Evolutionary conservation across 2,797 vertebrate species (phyloP), one percentile per base, ranked within the genome.

Genomic region (Lepus oiostolus): DNA sequence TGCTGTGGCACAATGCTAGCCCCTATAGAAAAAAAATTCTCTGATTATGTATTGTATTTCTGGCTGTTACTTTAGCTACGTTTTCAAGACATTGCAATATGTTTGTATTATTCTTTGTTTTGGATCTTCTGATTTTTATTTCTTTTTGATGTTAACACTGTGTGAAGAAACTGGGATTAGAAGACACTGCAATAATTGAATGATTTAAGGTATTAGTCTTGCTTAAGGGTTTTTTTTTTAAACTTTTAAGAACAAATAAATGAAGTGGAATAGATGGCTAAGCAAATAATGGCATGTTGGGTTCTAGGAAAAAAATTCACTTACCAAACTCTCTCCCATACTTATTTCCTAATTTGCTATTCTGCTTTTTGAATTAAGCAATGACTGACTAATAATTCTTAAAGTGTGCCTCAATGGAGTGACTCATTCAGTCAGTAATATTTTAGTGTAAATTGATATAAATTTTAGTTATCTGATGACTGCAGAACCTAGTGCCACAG

Each of bases 71-170:
- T 88, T 94, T 71, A 22, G 21, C 11, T 58, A 13, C n/a, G 30
- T 81, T 26, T 95, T 95, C 14, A 84, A 93, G n/a, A 62, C 35
- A 70, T 79, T 86, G 86, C 6, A 28, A 32, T 92, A 77, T 93
- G 84, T 14, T 89, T 35, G 93, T 24, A 70, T 91, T 76, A 75
- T 77, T 91, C 26, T 94, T 89, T 91, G 50, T 8, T 81, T 91
- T 81, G 30, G 10, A 28, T 86, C 14, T 42, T 54, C 52, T n/a
- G 32, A 28, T 54, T 54, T 95, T 92, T 71, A 38, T 75, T 87
- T 83, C 17, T 80, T 84, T 92, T 81, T 30, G 28, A 35, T 91
- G 3, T 16, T 7, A 80, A 70, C 26, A 54, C 22, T 72, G 11
- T 86, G 70, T 54, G 77, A 80, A 97, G 60, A 90, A 58, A 19